Evolutionary conservation across 2,888 invertebrate genomes (phyloP), one percentile per base, ranked within the genome.

Genomic region (Priocnemis perturbator): DNA sequence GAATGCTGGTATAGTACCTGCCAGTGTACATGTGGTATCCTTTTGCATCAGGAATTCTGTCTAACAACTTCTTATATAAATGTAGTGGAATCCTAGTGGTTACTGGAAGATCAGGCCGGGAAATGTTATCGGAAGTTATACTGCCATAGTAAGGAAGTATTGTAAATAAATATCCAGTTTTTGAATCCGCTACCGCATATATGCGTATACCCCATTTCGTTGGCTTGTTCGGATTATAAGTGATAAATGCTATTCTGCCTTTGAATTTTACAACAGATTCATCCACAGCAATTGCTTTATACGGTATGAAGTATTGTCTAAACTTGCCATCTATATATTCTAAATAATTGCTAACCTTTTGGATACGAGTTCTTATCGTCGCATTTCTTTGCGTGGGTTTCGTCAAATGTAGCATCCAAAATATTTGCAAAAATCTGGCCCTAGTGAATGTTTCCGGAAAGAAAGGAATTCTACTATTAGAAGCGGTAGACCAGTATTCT

Each of bases 71-170:
- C 26, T 78, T 20, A 57, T 71, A 47, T 67, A 64, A 47, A 64
- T 74, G 63, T 37, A 79, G n/a, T 9, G 69, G 65, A 66, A 78
- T 79, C 63, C 78, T 73, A 5, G 74, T 65, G 37, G 53, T 71
- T 19, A 79, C 60, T 14, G 75, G 71, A 19, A 81, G 58, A 57
- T 78, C 74, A 1, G 77, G 75, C 30, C 71, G 56, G 11, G 68
- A 44, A 14, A 79, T 48, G 59, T 58, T 52, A 17, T 78, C 70
- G 0, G 73, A 68, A 17, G 77, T 79, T 20, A 71, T 62, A 19
- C 64, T 73, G 44, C 77, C 76, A 67, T 74, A 81, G 53, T 79
- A 78, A 11, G 77, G 73, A 64, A 79, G 74, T 64, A 81, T 71
- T 37, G 66, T 56, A 64, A 69, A 79, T 14, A 76, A 62, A 68